These are phyloP conservation scores for Diorhabda carinulata DNA, from an alignment of 1,140 invertebrate genomes.

Conservation along the genomic window DNA sequence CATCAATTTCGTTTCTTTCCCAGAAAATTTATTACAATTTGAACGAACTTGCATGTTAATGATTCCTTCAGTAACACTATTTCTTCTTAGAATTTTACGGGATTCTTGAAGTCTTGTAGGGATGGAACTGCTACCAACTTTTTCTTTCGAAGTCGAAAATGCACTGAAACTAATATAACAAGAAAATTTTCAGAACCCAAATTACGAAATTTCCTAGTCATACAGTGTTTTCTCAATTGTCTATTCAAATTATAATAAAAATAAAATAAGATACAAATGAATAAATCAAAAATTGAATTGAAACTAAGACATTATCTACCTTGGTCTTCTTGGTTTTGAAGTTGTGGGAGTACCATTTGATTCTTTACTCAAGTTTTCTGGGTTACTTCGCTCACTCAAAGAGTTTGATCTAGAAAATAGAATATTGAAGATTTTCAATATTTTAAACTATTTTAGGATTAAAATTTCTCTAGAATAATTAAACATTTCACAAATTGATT, in stretches of 20 bases:
- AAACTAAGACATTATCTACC: not conserved
- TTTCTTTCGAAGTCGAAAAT: not conserved
- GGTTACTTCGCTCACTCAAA: not conserved
- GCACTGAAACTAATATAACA: not conserved
- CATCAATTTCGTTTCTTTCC: conserved; percentile 13
- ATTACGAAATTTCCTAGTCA: no score
- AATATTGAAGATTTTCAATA: not conserved
- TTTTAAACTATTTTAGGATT: no score
- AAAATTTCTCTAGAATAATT: no score
- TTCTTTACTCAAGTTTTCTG: not conserved
- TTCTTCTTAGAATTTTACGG: conserved; percentile 1
- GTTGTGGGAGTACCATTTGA: not conserved
- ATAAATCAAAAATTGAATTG: no score
- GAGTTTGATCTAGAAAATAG: not conserved
- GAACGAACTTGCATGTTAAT: not conserved
- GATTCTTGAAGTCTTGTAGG: not conserved
- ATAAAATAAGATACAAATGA: no score
- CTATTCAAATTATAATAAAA: no score
- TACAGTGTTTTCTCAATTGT: no score
- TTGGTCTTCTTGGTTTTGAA: conserved; percentile 2
- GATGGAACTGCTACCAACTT: not conserved
- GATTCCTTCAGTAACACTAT: not conserved
- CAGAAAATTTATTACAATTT: conserved; percentile 1
- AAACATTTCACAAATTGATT: no score
- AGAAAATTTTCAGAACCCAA: no score